Conservation (phyloP, 2,888 invertebrate genomes). For the Ommatoiulus sabulosus region DNA sequence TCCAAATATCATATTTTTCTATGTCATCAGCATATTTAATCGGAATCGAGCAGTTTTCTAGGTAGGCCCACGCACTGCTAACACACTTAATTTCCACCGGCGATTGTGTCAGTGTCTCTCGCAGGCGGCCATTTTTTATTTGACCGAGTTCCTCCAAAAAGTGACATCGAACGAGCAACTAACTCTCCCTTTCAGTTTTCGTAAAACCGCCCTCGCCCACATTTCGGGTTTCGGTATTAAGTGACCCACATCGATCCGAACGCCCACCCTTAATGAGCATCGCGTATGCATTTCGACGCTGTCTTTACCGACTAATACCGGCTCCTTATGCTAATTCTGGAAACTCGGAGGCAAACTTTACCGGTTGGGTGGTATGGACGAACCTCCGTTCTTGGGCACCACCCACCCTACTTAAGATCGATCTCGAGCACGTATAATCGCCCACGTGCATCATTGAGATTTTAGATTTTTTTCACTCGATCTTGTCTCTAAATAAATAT, state of each 20-base stretch:
- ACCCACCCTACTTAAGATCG: not conserved
- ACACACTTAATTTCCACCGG: not conserved
- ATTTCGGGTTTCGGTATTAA: not conserved
- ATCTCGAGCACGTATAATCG: not conserved
- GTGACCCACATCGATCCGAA: not conserved
- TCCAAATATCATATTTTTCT: conserved; percentile 14
- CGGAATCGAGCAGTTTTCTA: not conserved
- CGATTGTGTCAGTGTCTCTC: conserved; percentile 30
- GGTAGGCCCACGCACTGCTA: conserved; percentile 18
- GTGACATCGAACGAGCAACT: not conserved
- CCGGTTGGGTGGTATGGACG: not conserved
- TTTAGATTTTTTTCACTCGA: too few relatives aligned
- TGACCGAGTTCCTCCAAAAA: conserved; percentile 18
- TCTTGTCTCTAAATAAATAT: too few relatives aligned
- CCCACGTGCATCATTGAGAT: too few relatives aligned
- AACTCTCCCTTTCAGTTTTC: not conserved
- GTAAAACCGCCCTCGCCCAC: conserved; percentile 7
- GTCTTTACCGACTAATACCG: not conserved
- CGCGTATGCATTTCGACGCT: not conserved
- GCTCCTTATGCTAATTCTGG: conserved; percentile 8
- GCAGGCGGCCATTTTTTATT: not conserved
- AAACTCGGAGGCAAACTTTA: not conserved
- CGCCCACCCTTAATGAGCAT: conserved; percentile 41
- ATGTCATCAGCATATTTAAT: conserved; percentile 49
- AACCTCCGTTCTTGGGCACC: not conserved